A percentile compares a stretch with the other conserved stretches of the same genome.
phyloP scores from a whole-genome alignment of 2,113 vertebrate species.

The Leiothrix lutea region DNA sequence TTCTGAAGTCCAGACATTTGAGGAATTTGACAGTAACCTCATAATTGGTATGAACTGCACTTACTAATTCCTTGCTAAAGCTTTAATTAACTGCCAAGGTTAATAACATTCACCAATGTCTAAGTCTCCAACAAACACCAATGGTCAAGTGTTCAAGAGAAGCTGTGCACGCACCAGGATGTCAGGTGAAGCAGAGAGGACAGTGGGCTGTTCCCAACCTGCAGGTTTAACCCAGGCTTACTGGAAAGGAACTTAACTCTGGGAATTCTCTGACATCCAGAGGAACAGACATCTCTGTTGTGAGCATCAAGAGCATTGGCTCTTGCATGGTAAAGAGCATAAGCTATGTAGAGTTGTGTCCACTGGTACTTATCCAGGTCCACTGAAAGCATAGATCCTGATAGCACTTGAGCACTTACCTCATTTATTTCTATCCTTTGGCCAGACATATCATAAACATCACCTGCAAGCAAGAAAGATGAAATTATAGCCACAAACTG shows the following conservation, averaged over 20 bases:
- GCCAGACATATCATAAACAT: constrained; percentile 74
- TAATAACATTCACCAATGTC: neutral
- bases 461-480: constrained; percentile 73
- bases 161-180: neutral
- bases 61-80: neutral
- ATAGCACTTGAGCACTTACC: constrained; percentile 70
- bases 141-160: neutral
- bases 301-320: neutral
- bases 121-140: neutral
- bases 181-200: neutral
- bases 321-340: neutral
- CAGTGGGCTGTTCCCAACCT: rapidly evolving
- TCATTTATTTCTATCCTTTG: constrained; percentile 78
- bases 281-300: neutral
- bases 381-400: neutral
- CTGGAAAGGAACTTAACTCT: neutral
- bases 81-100: neutral
- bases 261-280: neutral
- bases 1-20: neutral
- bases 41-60: neutral
- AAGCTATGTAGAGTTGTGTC: neutral
- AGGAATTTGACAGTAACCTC: neutral
- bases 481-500: neutral
- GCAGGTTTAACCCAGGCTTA: neutral
- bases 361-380: neutral